Percentiles rank a stretch among this genome's conserved stretches.
Evolutionary conservation across 2,888 invertebrate genomes (phyloP).

Genomic region (Acrobasis repandana): DNA sequence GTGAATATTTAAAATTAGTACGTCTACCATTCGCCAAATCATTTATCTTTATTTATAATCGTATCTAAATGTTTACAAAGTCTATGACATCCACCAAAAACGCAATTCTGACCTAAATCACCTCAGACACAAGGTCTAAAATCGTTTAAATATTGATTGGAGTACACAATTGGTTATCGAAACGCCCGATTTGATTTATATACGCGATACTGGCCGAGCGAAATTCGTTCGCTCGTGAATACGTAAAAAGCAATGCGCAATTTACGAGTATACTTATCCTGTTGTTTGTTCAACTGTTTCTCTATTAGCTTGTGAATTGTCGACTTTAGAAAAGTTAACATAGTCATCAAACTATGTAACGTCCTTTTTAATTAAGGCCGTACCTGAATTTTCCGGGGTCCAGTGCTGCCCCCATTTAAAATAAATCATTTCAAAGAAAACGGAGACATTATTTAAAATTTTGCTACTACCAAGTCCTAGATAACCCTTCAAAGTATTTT

Average conservation of each 20-base stretch:
- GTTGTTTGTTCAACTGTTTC: not conserved
- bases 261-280: too few species aligned
- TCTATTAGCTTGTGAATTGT: not conserved
- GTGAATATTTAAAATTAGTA: too few species aligned
- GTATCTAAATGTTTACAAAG: not conserved
- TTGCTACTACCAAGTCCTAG: too few species aligned
- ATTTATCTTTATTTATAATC: too few species aligned
- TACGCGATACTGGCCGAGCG: not conserved
- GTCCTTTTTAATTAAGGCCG: too few species aligned
- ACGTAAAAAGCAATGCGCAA: conserved; percentile 1
- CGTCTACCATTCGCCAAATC: too few species aligned
- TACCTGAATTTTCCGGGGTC: too few species aligned
- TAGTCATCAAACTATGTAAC: too few species aligned
- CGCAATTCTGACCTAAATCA: not conserved
- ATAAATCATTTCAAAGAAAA: too few species aligned
- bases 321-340: not conserved
- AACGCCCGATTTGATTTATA: conserved; percentile 1
- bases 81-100: not conserved
- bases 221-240: conserved; percentile 1
- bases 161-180: not conserved
- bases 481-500: too few species aligned
- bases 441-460: too few species aligned
- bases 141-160: not conserved
- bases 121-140: not conserved
- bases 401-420: too few species aligned